Evolutionary conservation across 1,140 invertebrate genomes (phyloP).

Genomic region (Apis dorsata): DNA sequence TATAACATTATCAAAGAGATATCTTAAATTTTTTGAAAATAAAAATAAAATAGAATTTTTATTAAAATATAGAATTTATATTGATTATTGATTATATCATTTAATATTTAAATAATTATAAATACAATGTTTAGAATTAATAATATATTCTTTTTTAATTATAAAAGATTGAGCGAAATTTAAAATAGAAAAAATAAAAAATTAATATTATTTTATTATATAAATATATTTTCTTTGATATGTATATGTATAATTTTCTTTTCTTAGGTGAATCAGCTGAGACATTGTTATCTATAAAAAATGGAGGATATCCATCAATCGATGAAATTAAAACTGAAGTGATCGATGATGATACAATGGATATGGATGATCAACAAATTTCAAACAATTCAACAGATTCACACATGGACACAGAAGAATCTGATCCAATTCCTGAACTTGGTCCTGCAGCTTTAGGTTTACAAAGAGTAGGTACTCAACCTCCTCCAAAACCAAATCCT

Average conservation of each 20-base stretch:
- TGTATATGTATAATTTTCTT: background rate
- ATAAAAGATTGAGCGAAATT: background rate
- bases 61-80: background rate
- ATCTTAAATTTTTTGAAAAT: background rate
- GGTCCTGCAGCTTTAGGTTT: constrained; percentile 88
- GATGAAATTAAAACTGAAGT: constrained; percentile 77
- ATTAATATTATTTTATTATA: background rate
- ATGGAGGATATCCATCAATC: constrained; percentile 78
- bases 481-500: constrained; percentile 84
- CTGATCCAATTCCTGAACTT: constrained; percentile 83
- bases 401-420: constrained; percentile 82
- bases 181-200: background rate
- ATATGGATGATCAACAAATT: constrained; percentile 80
- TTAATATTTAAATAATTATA: background rate
- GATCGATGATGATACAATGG: constrained; percentile 83
- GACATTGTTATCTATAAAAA: constrained; percentile 81
- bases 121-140: background rate
- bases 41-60: background rate
- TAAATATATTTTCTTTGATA: background rate
- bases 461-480: constrained; percentile 87
- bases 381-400: constrained; percentile 76
- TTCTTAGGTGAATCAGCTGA: constrained; percentile 80
- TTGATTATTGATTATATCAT: background rate
- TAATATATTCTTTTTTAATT: background rate
- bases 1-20: background rate